Evolutionary conservation across 2,797 vertebrate species (phyloP).

Genomic region (Falco cherrug): DNA sequence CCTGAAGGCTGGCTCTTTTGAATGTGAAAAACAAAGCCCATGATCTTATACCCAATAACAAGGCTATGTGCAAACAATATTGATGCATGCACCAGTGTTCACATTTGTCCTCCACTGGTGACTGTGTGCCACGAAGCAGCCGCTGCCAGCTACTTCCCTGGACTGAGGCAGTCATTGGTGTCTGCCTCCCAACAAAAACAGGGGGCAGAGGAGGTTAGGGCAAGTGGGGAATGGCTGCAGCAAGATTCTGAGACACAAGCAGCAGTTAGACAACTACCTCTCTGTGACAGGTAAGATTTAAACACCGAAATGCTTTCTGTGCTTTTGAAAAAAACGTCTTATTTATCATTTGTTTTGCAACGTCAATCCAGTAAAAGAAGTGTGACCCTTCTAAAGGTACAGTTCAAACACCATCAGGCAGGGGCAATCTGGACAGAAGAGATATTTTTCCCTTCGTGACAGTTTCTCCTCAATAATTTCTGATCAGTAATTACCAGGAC

Average conservation of each 20-base stretch:
- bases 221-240: not conserved
- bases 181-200: not conserved
- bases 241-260: not conserved
- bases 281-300: not conserved
- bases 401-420: not conserved
- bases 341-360: not conserved
- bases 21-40: not conserved
- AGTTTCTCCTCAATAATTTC: not conserved
- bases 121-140: not conserved
- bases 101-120: not conserved
- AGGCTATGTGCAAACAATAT: not conserved
- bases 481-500: not conserved
- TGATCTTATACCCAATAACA: not conserved
- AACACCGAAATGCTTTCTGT: not conserved
- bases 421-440: not conserved
- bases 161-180: not conserved
- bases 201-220: not conserved
- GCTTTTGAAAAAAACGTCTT: not conserved
- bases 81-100: not conserved
- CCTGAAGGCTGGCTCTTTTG: not conserved
- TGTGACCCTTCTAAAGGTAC: not conserved
- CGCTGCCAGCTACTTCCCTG: not conserved
- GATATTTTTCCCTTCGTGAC: not conserved
- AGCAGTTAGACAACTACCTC: not conserved
- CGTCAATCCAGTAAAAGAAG: not conserved